Evolutionary conservation across 2,888 invertebrate genomes (phyloP).

Genomic region (Adelphocoris suturalis): DNA sequence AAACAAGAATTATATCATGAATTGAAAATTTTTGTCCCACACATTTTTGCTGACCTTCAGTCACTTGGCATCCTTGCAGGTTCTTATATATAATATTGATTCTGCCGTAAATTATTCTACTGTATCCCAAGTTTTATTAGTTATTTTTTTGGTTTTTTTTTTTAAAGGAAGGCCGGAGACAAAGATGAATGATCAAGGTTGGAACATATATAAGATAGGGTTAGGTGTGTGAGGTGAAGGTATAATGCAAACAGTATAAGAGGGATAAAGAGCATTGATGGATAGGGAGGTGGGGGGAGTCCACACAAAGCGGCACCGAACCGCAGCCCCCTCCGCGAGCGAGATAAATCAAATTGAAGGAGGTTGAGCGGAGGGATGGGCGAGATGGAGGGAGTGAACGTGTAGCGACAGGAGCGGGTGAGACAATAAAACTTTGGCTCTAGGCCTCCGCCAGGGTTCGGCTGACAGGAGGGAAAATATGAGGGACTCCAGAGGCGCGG

Average conservation of each 20-base stretch:
- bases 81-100: not conserved
- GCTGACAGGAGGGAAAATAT: constrained; percentile 58
- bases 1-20: no score
- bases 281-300: not conserved
- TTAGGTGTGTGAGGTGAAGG: not conserved
- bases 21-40: no score
- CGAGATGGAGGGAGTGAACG: constrained; percentile 46
- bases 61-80: no score
- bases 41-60: no score
- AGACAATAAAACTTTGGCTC: constrained; percentile 62
- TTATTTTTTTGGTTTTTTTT: not conserved
- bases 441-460: constrained; percentile 58
- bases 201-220: not conserved
- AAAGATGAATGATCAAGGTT: not conserved
- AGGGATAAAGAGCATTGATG: not conserved
- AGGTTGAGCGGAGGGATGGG: not conserved
- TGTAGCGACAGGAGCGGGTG: constrained; percentile 67
- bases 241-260: not conserved
- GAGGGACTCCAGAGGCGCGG: constrained; percentile 33
- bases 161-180: not conserved
- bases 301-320: not conserved
- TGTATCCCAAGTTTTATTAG: not conserved
- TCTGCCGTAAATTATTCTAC: not conserved
- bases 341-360: constrained; percentile 22
- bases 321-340: not conserved